Base-by-base conservation (phyloP, 1,140 invertebrate genomes). In the Linepithema humile region DNA sequence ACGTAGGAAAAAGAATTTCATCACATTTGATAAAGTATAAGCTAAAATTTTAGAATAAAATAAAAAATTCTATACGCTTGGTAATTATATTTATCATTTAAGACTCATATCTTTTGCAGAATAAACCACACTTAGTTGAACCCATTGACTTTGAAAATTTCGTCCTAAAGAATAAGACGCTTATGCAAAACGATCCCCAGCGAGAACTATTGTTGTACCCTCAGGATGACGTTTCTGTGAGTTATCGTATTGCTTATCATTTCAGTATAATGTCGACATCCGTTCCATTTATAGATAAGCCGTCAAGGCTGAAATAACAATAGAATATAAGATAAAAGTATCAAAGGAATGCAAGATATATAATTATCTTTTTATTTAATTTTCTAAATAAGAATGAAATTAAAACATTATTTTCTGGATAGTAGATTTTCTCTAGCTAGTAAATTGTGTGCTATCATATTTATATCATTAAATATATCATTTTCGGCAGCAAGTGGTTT, bases 141-240 rank as follows among this genome's bases (percentile, higher is more conserved):
- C 97, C 98, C 15, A 95, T 99, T 83, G 98, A 99, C 93, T 99
- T 98, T 95, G 98, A 99, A 94, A 96, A 96, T 87, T 98, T 98
- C 95, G 96, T 98, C 86, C 94, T 96, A 80, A 98, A 98, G 94
- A 98, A 98, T 94, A 98, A 98, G 96, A 98, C 97, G 59, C 94
- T 98, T 55, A 95, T 99, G 85, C 96, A 98, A 94, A 99, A 99
- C 97, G 98, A 99, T 95, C 97, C 98, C 38, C 97, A 98, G 84
- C 93, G 98, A 90, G 98, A 99, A 91, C 95, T 99, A 87, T 94
- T 99, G 38, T 95, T 98, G 23, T 99, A 98, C 95, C 98, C 98
- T 26, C 95, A 96, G 67, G 98, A 99, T 95, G 98, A 99, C 96
- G 96, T 99, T 89, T 97, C 97, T 55, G 98, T 98, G 95, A 97